phyloP scores from a whole-genome alignment of 2,113 vertebrate species.

The Baryphthengus martii region DNA sequence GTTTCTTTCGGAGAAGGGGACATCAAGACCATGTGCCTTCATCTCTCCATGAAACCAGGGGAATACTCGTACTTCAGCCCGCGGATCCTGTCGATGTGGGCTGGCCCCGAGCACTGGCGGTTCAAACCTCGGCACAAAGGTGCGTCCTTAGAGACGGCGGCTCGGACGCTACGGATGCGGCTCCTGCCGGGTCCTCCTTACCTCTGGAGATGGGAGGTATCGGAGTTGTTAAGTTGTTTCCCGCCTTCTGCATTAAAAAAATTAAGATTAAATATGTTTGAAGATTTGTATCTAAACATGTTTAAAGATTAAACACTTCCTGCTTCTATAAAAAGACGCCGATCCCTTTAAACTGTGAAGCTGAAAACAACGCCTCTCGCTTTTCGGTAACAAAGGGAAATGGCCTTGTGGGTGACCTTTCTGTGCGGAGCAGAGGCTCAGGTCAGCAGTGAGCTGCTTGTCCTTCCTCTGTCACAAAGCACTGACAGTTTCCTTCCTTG shows the following conservation, averaged over 20 bases:
- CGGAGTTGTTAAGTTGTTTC: background rate
- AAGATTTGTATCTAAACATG: background rate
- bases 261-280: background rate
- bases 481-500: background rate
- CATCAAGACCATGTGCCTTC: conserved; percentile 83
- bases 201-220: background rate
- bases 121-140: conserved; percentile 86
- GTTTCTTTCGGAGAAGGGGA: conserved; percentile 80
- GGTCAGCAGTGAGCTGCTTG: background rate
- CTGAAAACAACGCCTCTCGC: background rate
- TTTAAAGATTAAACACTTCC: background rate
- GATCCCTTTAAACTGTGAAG: background rate
- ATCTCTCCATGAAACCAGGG: conserved; percentile 87
- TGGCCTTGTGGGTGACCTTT: background rate
- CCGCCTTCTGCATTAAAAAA: background rate
- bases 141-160: conserved; percentile 50
- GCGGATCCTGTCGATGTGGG: conserved; percentile 89
- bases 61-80: conserved; percentile 99
- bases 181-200: background rate
- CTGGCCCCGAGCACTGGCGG: conserved; percentile 93
- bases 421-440: background rate
- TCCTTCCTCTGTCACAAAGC: background rate
- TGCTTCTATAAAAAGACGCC: background rate
- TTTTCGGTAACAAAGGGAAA: background rate
- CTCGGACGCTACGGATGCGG: background rate